Conservation (phyloP, 2,888 invertebrate genomes). For the Willowsia nigromaculata region DNA sequence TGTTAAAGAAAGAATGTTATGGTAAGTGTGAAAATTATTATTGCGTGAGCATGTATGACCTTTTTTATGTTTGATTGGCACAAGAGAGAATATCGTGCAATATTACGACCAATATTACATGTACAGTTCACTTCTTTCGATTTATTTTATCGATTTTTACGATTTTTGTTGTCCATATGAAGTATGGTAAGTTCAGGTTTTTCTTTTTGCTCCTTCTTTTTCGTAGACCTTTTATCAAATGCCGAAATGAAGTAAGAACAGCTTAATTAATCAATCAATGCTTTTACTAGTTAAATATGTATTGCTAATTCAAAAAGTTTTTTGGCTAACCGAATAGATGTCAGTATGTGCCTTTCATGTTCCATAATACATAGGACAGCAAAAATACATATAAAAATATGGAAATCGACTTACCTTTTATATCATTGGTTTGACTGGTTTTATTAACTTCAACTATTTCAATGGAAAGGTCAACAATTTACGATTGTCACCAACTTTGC, state of each 20-base stretch:
- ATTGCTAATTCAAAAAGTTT: not conserved
- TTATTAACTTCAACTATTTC: no score
- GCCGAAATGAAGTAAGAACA: conserved; percentile 12
- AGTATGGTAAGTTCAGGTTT: not conserved
- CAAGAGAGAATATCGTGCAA: not conserved
- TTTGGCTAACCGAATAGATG: not conserved
- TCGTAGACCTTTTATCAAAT: not conserved
- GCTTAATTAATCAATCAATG: conserved; percentile 42
- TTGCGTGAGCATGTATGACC: conserved; percentile 27
- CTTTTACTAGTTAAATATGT: no score
- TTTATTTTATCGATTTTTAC: conserved; percentile 40
- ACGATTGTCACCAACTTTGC: no score
- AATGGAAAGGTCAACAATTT: no score
- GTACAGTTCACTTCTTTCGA: not conserved
- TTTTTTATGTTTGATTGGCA: conserved; percentile 31
- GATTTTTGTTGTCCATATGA: conserved; percentile 29
- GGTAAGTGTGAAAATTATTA: conserved; percentile 43
- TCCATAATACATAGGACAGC: no score
- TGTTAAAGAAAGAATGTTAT: not conserved
- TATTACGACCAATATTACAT: not conserved
- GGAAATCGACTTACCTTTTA: no score
- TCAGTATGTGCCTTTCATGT: no score
- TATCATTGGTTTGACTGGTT: no score
- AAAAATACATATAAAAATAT: no score
- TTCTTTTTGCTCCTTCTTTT: not conserved